Conservation (phyloP, 2,888 invertebrate species). For the Chrysolina oricalcia region DNA sequence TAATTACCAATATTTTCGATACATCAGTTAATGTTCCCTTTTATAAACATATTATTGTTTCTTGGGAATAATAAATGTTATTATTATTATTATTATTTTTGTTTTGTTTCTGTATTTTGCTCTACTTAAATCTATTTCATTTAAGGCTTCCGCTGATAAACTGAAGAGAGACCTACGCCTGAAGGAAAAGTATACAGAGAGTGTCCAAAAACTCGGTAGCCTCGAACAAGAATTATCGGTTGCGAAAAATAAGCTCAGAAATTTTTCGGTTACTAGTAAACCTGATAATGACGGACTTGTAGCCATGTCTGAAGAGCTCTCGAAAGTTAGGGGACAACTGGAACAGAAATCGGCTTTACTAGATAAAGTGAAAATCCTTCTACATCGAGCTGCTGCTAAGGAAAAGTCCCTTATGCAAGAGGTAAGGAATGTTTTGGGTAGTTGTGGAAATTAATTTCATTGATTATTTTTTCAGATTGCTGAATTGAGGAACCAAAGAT, state of each 20-base stretch:
- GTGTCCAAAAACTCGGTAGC: constrained; percentile 63
- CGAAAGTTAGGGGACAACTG: constrained; percentile 74
- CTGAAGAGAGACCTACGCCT: constrained; percentile 65
- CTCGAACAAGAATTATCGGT: constrained; percentile 65
- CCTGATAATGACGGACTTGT: constrained; percentile 52
- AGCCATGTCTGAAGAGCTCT: constrained; percentile 70
- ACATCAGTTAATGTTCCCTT: too few species aligned
- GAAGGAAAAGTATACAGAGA: constrained; percentile 67
- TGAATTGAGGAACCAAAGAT: constrained; percentile 50
- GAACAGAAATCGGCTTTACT: constrained; percentile 76
- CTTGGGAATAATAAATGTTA: too few species aligned
- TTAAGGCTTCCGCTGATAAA: constrained; percentile 65
- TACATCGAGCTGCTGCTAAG: constrained; percentile 78
- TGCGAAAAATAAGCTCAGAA: constrained; percentile 58
- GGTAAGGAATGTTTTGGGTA: constrained; percentile 64
- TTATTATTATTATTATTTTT: too few species aligned
- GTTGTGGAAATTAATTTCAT: constrained; percentile 9
- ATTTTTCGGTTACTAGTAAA: constrained; percentile 49
- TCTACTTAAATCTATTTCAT: constrained; percentile 26
- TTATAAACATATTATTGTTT: too few species aligned
- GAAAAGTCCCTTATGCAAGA: constrained; percentile 78
- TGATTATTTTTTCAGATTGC: constrained; percentile 57
- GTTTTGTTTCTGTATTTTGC: not conserved
- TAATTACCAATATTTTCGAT: too few species aligned
- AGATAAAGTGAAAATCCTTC: constrained; percentile 78